Evolutionary conservation across 2,797 vertebrate species (phyloP), one percentile per base, ranked within the genome.

Genomic region (Cetoscarus ocellatus): DNA sequence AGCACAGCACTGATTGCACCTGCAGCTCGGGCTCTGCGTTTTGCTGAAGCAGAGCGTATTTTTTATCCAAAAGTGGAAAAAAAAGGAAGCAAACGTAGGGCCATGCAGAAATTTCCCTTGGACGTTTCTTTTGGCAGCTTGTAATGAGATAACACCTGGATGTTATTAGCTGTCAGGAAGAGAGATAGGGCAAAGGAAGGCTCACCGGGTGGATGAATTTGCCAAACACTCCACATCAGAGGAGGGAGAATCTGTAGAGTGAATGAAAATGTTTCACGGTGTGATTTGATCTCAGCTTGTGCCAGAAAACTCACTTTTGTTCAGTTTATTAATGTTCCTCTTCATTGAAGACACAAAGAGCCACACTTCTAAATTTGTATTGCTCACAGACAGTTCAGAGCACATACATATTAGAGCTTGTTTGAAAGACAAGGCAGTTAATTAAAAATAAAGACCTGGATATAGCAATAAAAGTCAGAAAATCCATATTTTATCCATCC

Each of bases 1-100:
- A 94, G 88, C 88, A 89, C 86, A 77, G 86, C 44, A 10, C 90
- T 92, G 93, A 94, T 92, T 90, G 86, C 91, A 93, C 92, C 92
- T 94, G 91, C 89, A 93, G 82, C 82, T 84, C 64, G 38, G 36
- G 70, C 67, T 27, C 61, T 63, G 17, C 56, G 62, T 83, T 86
- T 65, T 15, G 63, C 85, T 82, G 77, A 84, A 89, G 78, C 57
- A 44, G 27, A 70, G 57, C 19, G 52, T 73, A 47, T 49, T 65
- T 43, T 44, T 72, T 54, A 54, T 45, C 47, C 55, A 39, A 57
- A 38, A 35, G 36, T 50, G 35, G 36, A 55, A 7, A 49, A 38
- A 36, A 40, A 55, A 14, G 13, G 19, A 40, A 50, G 36, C 57
- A 74, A 73, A 77, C 59, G 12, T 57, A 13, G 58, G 61, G 63